Base-by-base conservation (phyloP, 2,888 invertebrate genomes). In the Synanthedon vespiformis region DNA sequence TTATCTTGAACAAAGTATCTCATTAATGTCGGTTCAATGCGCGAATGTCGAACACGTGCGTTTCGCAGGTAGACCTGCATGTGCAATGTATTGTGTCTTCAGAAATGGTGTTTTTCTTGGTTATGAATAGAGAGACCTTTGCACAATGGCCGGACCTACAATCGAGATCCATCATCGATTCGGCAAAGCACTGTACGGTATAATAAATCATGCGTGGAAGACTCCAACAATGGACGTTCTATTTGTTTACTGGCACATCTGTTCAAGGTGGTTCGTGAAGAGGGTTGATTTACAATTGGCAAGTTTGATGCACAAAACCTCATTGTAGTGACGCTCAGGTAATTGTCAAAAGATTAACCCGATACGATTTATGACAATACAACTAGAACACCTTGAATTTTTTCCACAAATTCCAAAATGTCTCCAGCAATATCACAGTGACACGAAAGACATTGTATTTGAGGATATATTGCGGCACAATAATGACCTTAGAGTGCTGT, bases 221-320 rank as follows among this genome's bases (percentile, higher is more conserved):
- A 71, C 57, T 56, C 62, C 62, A 61, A 81, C 75, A 80, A 82
- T 72, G 63, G 68, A 57, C 53, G 64, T 59, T 58, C 60, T 76
- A 79, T 83, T 83, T 81, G 80, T 84, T 80, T 82, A 75, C 74
- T 69, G 68, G 77, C 72, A 80, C 86, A 87, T 86, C 87, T 86
- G 86, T 71, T 69, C 72, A 62, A 66, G 59, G 60, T 58, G 58
- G 56, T 54, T 56, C 53, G 55, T 57, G 61, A 67, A 60, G 70
- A 74, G 68, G 72, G 73, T 72, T 58, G 57, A 62, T 58, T 64
- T 64, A 68, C 67, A 77, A 78, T 76, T 77, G 75, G 81, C 79
- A 67, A 77, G 63, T 65, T 65, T 58, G 65, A 56, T 65, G 58
- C 57, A 74, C 72, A 83, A 81, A 81, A 79, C 72, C 62, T 64